Evolutionary conservation across 2,113 vertebrate genomes (phyloP).

Genomic region (Hemiscyllium ocellatum): DNA sequence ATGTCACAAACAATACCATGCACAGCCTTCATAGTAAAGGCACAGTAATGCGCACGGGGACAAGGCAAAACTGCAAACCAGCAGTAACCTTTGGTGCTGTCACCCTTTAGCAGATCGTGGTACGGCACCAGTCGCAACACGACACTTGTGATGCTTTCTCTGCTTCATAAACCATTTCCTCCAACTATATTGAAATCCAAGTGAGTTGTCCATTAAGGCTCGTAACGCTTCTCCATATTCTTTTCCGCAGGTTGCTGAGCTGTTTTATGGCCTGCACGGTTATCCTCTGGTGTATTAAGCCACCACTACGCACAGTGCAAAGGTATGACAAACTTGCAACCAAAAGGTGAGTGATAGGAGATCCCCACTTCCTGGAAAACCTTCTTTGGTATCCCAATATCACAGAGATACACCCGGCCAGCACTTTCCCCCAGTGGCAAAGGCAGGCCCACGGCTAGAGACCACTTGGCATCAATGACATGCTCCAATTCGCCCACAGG

Average conservation of each 20-base stretch:
- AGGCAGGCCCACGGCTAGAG: conserved; percentile 83
- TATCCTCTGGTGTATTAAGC: background rate
- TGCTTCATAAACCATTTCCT: background rate
- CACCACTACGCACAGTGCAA: conserved; percentile 73
- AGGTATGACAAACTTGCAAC: conserved; percentile 95
- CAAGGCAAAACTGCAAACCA: background rate
- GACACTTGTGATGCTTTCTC: background rate
- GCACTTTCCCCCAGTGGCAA: conserved; percentile 78
- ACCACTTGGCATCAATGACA: conserved; percentile 93
- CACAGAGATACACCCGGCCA: conserved; percentile 84
- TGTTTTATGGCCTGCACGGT: background rate
- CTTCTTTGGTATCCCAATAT: conserved; percentile 88
- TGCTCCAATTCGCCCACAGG: conserved; percentile 73
- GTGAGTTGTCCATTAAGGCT: conserved; percentile 29
- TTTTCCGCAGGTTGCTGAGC: background rate
- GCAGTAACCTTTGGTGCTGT: background rate
- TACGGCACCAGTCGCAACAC: conserved; percentile 1
- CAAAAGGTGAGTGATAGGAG: conserved; percentile 91
- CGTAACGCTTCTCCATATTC: background rate
- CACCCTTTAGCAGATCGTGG: background rate
- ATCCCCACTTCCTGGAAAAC: conserved; percentile 94
- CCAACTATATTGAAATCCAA: background rate
- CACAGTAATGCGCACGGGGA: background rate
- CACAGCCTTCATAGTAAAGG: conserved; percentile 1
- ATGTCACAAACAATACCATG: background rate